Conservation (phyloP, 2,113 vertebrate genomes). For the Phasianus colchicus region DNA sequence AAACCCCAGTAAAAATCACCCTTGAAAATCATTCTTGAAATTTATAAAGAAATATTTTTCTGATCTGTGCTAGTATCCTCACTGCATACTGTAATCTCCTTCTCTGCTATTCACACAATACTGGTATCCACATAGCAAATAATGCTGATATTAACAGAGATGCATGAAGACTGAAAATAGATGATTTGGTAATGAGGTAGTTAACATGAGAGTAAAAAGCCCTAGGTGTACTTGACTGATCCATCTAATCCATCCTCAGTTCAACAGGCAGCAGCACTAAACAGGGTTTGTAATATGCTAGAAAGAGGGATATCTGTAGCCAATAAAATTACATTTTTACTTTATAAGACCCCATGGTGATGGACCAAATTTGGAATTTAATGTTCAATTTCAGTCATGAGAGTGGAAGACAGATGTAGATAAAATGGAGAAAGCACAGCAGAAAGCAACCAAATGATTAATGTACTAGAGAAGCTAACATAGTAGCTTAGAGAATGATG, state of each 20-base stretch:
- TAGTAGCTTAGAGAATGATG: conserved; percentile 60
- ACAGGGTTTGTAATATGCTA: neutral
- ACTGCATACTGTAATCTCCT: neutral
- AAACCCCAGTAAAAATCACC: neutral
- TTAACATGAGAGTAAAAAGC: neutral
- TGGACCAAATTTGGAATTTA: conserved; percentile 25
- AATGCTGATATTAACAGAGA: neutral
- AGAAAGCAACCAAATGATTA: conserved; percentile 59
- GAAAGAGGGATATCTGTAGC: neutral
- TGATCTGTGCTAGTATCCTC: neutral
- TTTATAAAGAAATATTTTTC: neutral
- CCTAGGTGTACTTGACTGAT: neutral
- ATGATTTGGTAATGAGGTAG: neutral
- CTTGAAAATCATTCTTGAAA: neutral
- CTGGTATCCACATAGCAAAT: neutral
- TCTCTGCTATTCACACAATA: neutral
- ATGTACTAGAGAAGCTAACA: conserved; percentile 46
- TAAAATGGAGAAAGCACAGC: conserved; percentile 53
- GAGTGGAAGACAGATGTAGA: conserved; percentile 54
- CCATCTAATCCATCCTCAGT: neutral
- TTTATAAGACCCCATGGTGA: conserved; percentile 10
- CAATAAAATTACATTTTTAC: conserved; percentile 16
- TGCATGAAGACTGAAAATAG: neutral
- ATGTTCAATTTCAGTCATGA: conserved; percentile 28
- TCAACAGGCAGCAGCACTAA: conserved; percentile 13